Conservation (phyloP, 2,113 vertebrate genomes). For the Sander lucioperca region DNA sequence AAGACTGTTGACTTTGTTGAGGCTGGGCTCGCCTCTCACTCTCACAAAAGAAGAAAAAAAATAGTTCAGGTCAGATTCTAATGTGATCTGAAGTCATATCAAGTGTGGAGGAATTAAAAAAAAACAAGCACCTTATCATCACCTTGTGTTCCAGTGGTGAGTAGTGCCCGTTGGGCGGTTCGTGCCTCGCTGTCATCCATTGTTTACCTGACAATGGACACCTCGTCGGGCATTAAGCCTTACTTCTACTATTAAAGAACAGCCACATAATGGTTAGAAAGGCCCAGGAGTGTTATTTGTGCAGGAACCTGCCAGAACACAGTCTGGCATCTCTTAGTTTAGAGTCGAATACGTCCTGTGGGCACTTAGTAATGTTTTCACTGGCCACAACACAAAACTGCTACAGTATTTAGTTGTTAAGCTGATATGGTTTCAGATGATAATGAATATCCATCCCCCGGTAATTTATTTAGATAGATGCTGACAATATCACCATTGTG, state of each 20-base stretch:
- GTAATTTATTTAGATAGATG: neutral
- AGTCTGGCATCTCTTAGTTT: slow-evolving; percentile 18
- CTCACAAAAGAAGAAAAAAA: neutral
- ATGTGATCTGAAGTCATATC: neutral
- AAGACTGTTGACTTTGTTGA: slow-evolving; percentile 16
- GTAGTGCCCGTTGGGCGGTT: too few species aligned
- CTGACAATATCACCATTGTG: neutral
- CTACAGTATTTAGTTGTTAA: neutral
- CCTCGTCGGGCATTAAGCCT: too few species aligned
- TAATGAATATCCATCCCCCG: slow-evolving; percentile 10
- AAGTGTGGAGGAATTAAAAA: neutral
- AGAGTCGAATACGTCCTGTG: slow-evolving; percentile 28
- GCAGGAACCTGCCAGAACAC: slow-evolving; percentile 2
- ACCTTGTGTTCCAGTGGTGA: neutral
- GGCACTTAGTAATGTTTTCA: slow-evolving; percentile 16
- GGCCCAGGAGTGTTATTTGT: slow-evolving; percentile 17
- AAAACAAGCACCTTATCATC: neutral
- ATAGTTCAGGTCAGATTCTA: neutral
- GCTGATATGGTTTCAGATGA: neutral
- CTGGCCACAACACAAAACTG: neutral
- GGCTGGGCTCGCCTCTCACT: neutral
- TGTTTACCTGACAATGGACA: too few species aligned
- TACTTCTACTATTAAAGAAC: neutral
- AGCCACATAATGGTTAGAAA: neutral
- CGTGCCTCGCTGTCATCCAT: too few species aligned